These are phyloP conservation scores for Neosalanx taihuensis DNA, from an alignment of 2,797 vertebrate genomes.

Conservation along the genomic window DNA sequence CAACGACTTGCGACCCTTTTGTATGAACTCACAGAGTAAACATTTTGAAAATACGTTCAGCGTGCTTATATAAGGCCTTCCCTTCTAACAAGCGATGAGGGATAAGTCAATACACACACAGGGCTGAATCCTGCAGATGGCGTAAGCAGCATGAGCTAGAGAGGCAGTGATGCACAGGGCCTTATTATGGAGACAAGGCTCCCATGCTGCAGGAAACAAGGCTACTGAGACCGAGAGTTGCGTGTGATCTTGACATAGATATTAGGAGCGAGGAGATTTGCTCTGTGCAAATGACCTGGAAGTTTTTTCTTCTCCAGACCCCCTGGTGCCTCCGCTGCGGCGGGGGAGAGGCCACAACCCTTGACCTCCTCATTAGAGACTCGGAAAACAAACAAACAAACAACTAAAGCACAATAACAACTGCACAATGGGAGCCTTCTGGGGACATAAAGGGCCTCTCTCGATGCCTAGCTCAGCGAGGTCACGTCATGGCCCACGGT, in stretches of 20 bases:
- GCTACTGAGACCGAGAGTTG: neutral
- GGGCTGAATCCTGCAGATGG: conserved; percentile 7
- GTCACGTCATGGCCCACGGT: conserved; percentile 6
- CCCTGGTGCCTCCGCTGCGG: conserved; percentile 8
- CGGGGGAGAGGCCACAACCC: conserved; percentile 17
- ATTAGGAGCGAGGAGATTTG: conserved; percentile 6
- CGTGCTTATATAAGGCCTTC: neutral
- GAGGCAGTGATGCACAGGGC: neutral
- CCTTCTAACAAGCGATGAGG: neutral
- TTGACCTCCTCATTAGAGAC: conserved; percentile 29
- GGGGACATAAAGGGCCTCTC: conserved; percentile 3
- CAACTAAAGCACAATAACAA: conserved; percentile 26
- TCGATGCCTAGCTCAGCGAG: neutral
- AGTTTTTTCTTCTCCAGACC: conserved; percentile 6
- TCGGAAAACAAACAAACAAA: conserved; percentile 27
- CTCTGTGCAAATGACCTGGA: conserved; percentile 13
- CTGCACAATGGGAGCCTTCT: conserved; percentile 14
- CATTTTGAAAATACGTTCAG: too few relatives aligned
- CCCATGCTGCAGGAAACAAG: neutral
- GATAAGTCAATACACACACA: neutral
- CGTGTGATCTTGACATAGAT: conserved; percentile 14
- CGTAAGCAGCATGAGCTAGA: neutral
- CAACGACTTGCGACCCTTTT: too few relatives aligned
- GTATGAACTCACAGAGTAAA: too few relatives aligned
- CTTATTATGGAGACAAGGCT: neutral